These are phyloP conservation scores for Eupithecia inturbata DNA, from an alignment of 2,888 invertebrate species.

Conservation along the genomic window DNA sequence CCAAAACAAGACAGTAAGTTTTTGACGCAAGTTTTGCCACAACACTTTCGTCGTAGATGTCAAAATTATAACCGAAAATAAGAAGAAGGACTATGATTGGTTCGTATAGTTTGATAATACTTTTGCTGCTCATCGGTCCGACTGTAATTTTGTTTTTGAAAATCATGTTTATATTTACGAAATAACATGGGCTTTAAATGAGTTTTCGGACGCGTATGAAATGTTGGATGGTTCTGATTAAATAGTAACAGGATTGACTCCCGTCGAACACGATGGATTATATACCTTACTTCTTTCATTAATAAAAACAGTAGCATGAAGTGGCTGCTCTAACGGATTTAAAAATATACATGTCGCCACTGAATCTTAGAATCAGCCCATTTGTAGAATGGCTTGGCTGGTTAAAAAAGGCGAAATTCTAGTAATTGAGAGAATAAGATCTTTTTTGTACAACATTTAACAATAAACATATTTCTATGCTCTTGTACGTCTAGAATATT, in stretches of 20 bases:
- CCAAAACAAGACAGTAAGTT: slow-evolving; percentile 58
- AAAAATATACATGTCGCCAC: too few relatives aligned
- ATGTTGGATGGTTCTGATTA: slow-evolving; percentile 23
- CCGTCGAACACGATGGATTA: slow-evolving; percentile 47
- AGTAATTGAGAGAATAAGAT: too few relatives aligned
- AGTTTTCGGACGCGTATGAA: slow-evolving; percentile 1
- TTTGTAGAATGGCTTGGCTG: too few relatives aligned
- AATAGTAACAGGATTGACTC: slow-evolving; percentile 44
- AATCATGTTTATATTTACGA: slow-evolving; percentile 48
- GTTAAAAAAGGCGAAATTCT: too few relatives aligned
- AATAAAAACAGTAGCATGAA: too few relatives aligned
- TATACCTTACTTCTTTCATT: slow-evolving; percentile 30
- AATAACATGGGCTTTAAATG: slow-evolving; percentile 23
- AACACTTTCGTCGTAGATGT: slow-evolving; percentile 53
- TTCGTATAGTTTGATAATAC: slow-evolving; percentile 53
- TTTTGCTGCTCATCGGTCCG: slow-evolving; percentile 36
- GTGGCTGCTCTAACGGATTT: too few relatives aligned
- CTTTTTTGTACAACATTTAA: too few relatives aligned
- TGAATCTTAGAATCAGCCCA: too few relatives aligned
- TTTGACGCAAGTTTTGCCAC: slow-evolving; percentile 47
- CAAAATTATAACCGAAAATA: slow-evolving; percentile 68
- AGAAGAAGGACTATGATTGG: slow-evolving; percentile 58
- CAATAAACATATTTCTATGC: too few relatives aligned
- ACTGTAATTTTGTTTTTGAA: slow-evolving; percentile 32
- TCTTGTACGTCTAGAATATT: too few relatives aligned